Evolutionary conservation across 2,113 vertebrate genomes (phyloP), one percentile per base, ranked within the genome.

Genomic region (Indri indri): DNA sequence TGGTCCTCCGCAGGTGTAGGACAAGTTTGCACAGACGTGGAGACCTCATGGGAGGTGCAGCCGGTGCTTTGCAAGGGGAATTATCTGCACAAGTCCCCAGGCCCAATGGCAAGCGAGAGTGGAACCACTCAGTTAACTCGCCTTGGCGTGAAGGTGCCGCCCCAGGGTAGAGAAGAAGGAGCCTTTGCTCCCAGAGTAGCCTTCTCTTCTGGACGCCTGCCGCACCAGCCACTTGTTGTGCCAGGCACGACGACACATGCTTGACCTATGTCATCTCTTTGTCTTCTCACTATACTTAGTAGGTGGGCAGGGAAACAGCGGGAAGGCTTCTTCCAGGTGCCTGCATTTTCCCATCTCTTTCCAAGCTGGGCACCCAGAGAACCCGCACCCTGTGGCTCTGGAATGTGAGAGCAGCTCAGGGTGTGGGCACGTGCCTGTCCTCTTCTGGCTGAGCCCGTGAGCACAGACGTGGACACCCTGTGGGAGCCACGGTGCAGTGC

Each of bases 401-500:
- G 42, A 17, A 65, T 32, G 12, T 23, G 61, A 14, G 23, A 68
- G 37, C 45, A 13, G 5, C 2, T 0, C 40, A 32, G 22, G 23
- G 22, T 40, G 0, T 3, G 8, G 23, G 45, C n/a, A 84, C n/a
- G 12, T 0, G 17, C 1, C 8, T 63, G 13, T 45, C n/a, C 30
- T 92, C 25, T 94, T 70, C 16, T 6, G 20, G 52, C 6, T 81
- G 74, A 89, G 80, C 34, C 37, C 8, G 9, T 66, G 8, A 52
- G 70, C 57, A 50, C 12, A 23, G 59, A 79, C 16, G 27, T 66
- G 1, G 1, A 23, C 40, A 65, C 25, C 23, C 54, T 1, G 5
- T 22, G 40, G 47, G 63, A 30, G 18, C 63, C 12, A 6, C 0
- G 1, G 50, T 47, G 27, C 13, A 3, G 5, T 57, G 8, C 3